Conservation (phyloP, 2,888 invertebrate species). For the Ctena decussata region DNA sequence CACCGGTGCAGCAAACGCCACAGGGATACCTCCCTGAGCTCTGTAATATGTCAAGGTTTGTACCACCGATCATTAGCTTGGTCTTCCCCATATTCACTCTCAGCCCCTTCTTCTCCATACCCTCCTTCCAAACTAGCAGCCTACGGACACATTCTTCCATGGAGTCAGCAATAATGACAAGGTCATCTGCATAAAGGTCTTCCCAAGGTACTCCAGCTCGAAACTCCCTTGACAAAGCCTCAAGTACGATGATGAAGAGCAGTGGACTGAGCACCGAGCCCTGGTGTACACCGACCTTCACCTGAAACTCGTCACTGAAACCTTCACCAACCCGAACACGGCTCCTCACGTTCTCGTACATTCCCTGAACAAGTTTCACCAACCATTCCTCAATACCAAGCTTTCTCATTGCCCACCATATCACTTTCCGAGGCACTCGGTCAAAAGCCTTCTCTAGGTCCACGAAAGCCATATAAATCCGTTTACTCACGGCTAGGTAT, state of each 20-base stretch:
- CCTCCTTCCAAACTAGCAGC: not conserved
- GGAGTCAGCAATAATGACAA: not conserved
- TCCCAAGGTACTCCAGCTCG: not conserved
- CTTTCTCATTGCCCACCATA: not conserved
- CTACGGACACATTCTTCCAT: not conserved
- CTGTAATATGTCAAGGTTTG: not conserved
- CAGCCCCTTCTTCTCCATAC: not conserved
- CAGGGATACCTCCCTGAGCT: not conserved
- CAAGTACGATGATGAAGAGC: not conserved
- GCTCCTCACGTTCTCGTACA: not conserved
- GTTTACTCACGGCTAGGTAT: not conserved
- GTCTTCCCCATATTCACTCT: not conserved
- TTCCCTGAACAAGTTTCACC: not conserved
- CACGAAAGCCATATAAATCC: not conserved
- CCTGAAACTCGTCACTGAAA: not conserved
- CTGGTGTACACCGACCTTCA: not conserved
- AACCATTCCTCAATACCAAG: not conserved
- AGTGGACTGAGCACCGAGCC: not conserved
- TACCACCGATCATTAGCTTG: not conserved
- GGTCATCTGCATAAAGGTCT: not conserved
- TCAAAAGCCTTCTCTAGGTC: not conserved
- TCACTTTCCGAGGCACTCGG: not conserved
- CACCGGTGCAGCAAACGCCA: not conserved
- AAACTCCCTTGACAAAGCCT: not conserved
- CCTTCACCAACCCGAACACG: not conserved